A percentile compares a stretch with the other conserved stretches of the same genome.
These are phyloP conservation scores for Yponomeuta evonymella DNA, from an alignment of 2,888 invertebrate genomes.

Conservation along the genomic window DNA sequence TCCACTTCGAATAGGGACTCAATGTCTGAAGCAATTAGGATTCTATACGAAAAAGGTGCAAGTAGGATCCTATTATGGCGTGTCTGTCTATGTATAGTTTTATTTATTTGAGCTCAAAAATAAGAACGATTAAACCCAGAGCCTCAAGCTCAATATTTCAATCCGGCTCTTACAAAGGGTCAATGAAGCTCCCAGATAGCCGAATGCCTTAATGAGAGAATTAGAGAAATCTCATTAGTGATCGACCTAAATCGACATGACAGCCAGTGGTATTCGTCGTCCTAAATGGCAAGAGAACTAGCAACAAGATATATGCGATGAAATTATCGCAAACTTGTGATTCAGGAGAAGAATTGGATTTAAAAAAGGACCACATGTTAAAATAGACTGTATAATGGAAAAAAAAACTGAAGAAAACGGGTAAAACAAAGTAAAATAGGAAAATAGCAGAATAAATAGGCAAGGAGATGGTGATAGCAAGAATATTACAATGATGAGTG, in stretches of 20 bases:
- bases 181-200: neutral
- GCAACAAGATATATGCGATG: neutral
- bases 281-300: neutral
- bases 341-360: no score
- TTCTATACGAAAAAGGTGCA: no score
- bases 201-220: neutral
- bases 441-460: no score
- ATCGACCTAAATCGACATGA: neutral
- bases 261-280: neutral
- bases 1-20: no score
- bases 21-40: no score
- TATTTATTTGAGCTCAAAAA: neutral
- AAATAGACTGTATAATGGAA: no score
- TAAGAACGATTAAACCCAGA: neutral
- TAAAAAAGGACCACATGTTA: no score
- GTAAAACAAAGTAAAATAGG: no score
- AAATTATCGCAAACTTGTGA: neutral
- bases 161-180: neutral
- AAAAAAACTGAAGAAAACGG: no score
- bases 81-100: neutral
- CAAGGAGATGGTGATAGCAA: no score
- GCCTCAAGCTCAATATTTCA: neutral
- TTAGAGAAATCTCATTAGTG: constrained; percentile 1
- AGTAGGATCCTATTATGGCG: no score
- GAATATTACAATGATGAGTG: no score